Conservation (phyloP, 2,113 vertebrate species). For the Nyctibius bracteatus region DNA sequence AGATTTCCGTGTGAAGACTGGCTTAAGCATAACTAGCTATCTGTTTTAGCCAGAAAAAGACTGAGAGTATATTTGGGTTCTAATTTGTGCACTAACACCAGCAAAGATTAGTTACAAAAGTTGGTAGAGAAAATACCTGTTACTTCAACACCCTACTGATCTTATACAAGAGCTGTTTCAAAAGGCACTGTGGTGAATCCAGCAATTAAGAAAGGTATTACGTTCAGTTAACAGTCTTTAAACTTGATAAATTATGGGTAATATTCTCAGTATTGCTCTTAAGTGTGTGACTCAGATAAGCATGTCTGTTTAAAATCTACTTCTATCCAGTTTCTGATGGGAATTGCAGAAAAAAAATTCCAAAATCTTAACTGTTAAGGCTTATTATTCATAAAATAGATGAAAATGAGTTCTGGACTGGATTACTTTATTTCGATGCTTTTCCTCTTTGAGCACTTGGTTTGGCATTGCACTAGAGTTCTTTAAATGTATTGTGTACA, state of each 20-base stretch:
- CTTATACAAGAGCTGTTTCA: not conserved
- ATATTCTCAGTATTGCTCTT: not conserved
- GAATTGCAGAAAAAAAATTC: not conserved
- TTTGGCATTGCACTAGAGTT: not conserved
- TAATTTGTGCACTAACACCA: not conserved
- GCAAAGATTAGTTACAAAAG: conserved; percentile 14
- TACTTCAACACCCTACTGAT: not conserved
- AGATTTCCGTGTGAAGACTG: not conserved
- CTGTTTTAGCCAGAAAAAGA: conserved; percentile 6
- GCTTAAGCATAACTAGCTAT: not conserved
- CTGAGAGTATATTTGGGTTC: conserved; percentile 1
- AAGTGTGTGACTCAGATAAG: not conserved
- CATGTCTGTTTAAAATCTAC: not conserved
- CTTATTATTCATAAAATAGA: not conserved
- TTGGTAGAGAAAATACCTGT: conserved; percentile 1
- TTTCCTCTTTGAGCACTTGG: not conserved
- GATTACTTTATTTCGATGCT: not conserved
- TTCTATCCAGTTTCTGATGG: not conserved
- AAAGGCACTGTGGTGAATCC: not conserved
- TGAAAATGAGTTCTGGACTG: not conserved
- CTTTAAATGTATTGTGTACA: not conserved
- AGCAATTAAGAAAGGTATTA: not conserved
- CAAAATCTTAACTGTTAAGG: not conserved
- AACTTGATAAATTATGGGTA: not conserved
- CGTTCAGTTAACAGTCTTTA: not conserved